These are phyloP conservation scores for Glaucidium brasilianum DNA, from an alignment of 2,113 vertebrate species.

Conservation along the genomic window DNA sequence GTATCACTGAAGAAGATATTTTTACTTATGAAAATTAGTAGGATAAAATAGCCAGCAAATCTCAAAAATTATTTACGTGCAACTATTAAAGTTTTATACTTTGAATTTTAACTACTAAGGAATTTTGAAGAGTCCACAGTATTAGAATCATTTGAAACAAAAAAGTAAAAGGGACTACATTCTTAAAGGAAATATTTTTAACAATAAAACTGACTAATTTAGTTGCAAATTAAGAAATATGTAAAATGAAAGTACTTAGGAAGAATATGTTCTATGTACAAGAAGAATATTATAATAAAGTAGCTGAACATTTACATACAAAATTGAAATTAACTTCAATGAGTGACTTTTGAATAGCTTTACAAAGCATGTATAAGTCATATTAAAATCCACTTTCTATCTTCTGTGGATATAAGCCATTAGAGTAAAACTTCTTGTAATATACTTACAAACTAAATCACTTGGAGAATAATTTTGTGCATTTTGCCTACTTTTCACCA, in stretches of 20 bases:
- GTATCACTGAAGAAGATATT: not conserved
- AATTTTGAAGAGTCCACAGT: not conserved
- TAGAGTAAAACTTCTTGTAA: not conserved
- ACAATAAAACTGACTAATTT: not conserved
- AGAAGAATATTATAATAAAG: not conserved
- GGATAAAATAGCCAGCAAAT: not conserved
- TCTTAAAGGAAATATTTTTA: not conserved
- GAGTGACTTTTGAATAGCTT: not conserved
- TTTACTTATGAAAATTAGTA: not conserved
- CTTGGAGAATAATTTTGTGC: not conserved
- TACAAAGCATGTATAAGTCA: not conserved
- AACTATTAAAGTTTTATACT: not conserved
- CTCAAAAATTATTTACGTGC: not conserved
- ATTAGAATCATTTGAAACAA: not conserved
- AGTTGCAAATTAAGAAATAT: not conserved
- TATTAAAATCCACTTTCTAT: not conserved
- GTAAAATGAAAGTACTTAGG: not conserved
- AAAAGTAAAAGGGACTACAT: not conserved
- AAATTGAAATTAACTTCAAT: not conserved
- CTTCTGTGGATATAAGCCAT: not conserved
- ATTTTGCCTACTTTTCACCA: not conserved
- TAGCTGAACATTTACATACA: not conserved
- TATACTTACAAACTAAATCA: not conserved
- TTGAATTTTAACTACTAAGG: not conserved
- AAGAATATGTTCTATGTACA: not conserved